These are phyloP conservation scores for Holothuria glaberrima DNA, from an alignment of 35 echinoderm and acorn worm genomes.

Conservation along the genomic window DNA sequence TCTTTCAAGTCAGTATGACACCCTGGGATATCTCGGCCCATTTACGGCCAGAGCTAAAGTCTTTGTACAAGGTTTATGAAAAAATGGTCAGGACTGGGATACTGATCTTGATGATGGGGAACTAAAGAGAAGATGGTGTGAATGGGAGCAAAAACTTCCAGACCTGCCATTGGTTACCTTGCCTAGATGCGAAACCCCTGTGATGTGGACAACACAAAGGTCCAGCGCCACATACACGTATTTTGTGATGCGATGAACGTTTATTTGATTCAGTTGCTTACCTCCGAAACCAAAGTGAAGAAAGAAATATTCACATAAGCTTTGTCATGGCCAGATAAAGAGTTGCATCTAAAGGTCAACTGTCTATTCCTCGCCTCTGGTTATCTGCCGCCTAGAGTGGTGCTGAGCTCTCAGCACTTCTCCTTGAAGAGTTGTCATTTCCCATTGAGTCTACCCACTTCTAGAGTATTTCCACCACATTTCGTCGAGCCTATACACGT, in stretches of 20 bases:
- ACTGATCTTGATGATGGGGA: neutral
- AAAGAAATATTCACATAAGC: neutral
- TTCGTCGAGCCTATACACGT: constrained; percentile 10
- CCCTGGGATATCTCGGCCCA: constrained; percentile 27
- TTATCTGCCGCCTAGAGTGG: too few species aligned
- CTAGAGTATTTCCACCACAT: constrained; percentile 2
- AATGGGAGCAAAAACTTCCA: constrained; percentile 25
- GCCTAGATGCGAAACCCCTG: neutral
- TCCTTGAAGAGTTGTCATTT: neutral
- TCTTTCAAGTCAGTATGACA: constrained; percentile 27
- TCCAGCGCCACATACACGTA: neutral
- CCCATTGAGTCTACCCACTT: constrained; percentile 3
- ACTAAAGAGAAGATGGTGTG: neutral
- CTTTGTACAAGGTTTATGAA: constrained; percentile 18
- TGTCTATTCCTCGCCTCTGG: neutral
- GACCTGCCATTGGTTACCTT: neutral
- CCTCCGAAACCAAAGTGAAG: neutral
- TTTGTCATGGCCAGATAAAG: constrained; percentile 30
- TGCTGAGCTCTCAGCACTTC: neutral
- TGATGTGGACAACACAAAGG: neutral
- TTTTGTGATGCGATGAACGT: neutral
- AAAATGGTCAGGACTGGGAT: constrained; percentile 18
- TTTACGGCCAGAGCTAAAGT: neutral
- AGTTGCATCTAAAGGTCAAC: constrained; percentile 16
- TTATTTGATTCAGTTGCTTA: constrained; percentile 10